phyloP scores from a whole-genome alignment of 2,113 vertebrate species.

The Callionymus lyra region DNA sequence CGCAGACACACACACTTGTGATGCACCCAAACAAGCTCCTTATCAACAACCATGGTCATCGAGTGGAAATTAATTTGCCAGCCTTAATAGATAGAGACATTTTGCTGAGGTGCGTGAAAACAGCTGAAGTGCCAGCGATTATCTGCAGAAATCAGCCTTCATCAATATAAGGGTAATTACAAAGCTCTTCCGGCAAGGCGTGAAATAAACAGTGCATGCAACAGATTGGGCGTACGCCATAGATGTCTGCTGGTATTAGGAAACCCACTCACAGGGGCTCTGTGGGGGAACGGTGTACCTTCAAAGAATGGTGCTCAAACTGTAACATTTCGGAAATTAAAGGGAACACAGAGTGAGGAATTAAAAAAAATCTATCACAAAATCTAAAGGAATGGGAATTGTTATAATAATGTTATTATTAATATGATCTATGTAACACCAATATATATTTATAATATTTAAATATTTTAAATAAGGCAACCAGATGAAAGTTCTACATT shows the following conservation, averaged over 20 bases:
- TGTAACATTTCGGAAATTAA: neutral
- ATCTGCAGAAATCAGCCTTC: conserved; percentile 69
- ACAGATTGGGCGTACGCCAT: conserved; percentile 55
- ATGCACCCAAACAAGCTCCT: conserved; percentile 18
- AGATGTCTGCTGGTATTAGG: conserved; percentile 62
- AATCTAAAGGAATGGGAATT: too few species aligned
- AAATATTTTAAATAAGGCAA: too few species aligned
- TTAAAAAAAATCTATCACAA: too few species aligned
- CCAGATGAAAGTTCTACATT: too few species aligned
- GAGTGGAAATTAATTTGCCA: conserved; percentile 62
- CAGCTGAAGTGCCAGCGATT: conserved; percentile 62
- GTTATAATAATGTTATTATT: too few species aligned
- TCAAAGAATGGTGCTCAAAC: conserved; percentile 14
- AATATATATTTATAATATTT: too few species aligned
- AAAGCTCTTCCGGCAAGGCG: conserved; percentile 68
- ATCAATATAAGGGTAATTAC: conserved; percentile 72
- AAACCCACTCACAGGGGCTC: conserved; percentile 29
- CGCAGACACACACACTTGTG: conserved; percentile 11
- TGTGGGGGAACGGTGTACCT: conserved; percentile 11
- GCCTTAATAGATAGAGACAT: conserved; percentile 68
- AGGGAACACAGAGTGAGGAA: too few species aligned
- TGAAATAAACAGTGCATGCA: conserved; percentile 59
- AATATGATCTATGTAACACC: too few species aligned
- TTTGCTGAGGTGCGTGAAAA: conserved; percentile 62
- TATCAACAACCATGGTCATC: conserved; percentile 45